Evolutionary conservation across 1,140 invertebrate species (phyloP), one percentile per base, ranked within the genome.

Genomic region (Hyphantria cunea): DNA sequence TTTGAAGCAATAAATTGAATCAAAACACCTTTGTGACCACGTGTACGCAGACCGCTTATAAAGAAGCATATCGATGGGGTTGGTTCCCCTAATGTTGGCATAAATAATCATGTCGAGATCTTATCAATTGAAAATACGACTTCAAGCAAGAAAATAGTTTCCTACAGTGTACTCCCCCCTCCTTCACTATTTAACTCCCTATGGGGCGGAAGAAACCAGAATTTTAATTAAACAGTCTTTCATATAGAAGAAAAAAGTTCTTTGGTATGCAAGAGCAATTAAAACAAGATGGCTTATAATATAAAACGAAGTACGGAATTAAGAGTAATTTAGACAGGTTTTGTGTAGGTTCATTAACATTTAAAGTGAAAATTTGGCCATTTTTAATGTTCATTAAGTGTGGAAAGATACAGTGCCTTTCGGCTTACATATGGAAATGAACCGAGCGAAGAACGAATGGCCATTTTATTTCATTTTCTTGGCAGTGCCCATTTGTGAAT

Each of bases 91-190:
- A 82, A 81, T 77, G 82, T 75, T 69, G 63, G 68, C 74, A 86
- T 88, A 88, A 88, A 88, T 86, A 86, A 88, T 88, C 85, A 79
- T 84, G 86, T 86, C 81, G 69, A 85, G 86, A 89, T 89, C 64
- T 73, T 89, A 89, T 89, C 84, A 77, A 64, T 74, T 70, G 79
- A 78, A 88, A 86, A 88, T 86, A 88, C 83, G 80, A 78, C 72
- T 71, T 63, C 70, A 72, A 72, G 72, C 72, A 76, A 75, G 72
- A 72, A 84, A 85, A 85, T 84, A 87, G 81, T 85, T 83, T 80
- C 74, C 68, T 74, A 66, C 59, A 17, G 42, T n/a, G 50, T 39
- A 54, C 66, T 49, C 69, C 50, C 61, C 73, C 33, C 45, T 32
- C 32, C 39, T 39, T 12, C 14, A 47, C 54, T 47, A 48, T 11